Base-by-base conservation (phyloP, 2,888 invertebrate species). In the Tuta absoluta region DNA sequence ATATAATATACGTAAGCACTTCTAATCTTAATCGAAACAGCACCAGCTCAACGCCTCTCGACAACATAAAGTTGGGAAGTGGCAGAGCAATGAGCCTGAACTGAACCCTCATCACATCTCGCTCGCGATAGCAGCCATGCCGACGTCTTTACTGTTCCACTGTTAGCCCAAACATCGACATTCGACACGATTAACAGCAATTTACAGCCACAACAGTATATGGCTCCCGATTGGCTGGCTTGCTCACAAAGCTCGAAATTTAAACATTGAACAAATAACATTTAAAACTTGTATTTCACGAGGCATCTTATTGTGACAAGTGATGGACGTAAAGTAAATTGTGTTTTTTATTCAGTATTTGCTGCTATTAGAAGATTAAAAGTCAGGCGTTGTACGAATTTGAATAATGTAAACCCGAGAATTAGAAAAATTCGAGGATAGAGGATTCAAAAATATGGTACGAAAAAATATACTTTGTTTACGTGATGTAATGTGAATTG, bases 111-210 rank as follows among this genome's bases (percentile, higher is more conserved):
- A 71, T 82, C 81, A 76, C 77, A 75, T 77, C 73, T 74, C 68
- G 66, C 68, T 67, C 70, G 63, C 63, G 73, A 78, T 74, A 71
- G 72, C 65, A 70, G 75, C 77, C 75, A 81, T 85, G 74, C 81
- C 83, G 84, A 78, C 84, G 86, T 86, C 85, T 87, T 84, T 87
- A 88, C 81, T 84, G 81, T 80, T 73, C 67, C 66, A 67, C 66
- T 69, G 69, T 72, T 68, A 67, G 65, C 66, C 66, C 56, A 64
- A 66, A 41, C n/a, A 41, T 41, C 41, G 24, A 12, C 49, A 8
- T 49, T 33, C 19, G 33, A 8, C 33, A 33, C 33, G 33, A 33
- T 33, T 33, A 33, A 33, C 33, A 33, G 8, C 8, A 33, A 33
- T 33, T 33, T 33, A 8, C 33, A 33, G 33, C 28, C 28, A 33